phyloP scores from a whole-genome alignment of 2,888 invertebrate genomes.

The Antheraea yamamai region DNA sequence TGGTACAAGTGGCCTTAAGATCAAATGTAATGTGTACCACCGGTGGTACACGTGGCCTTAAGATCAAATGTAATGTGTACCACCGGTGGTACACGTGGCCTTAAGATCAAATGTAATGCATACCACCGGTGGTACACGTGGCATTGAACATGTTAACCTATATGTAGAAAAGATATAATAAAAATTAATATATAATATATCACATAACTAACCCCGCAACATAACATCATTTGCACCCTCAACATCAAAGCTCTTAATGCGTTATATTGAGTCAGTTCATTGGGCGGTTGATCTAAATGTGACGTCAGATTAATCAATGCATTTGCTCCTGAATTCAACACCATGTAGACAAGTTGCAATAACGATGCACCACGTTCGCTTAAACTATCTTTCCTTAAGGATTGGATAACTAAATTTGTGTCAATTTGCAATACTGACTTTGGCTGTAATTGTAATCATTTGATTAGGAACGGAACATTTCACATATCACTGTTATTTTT shows the following conservation, averaged over 20 bases:
- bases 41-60: no score
- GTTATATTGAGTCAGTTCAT: slow-evolving; percentile 46
- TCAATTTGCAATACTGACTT: slow-evolving; percentile 62
- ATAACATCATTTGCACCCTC: slow-evolving; percentile 64
- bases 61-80: no score
- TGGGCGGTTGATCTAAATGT: slow-evolving; percentile 36
- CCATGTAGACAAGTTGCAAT: slow-evolving; percentile 61
- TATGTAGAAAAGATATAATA: not conserved
- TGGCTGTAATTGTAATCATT: slow-evolving; percentile 46
- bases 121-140: no score
- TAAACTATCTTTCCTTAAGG: slow-evolving; percentile 55
- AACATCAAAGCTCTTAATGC: slow-evolving; percentile 70
- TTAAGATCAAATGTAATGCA: no score
- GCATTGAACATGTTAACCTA: no score
- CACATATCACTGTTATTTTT: no score
- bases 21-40: no score
- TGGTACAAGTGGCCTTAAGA: no score
- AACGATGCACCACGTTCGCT: slow-evolving; percentile 60
- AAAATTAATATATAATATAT: not conserved
- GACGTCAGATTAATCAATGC: slow-evolving; percentile 60
- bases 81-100: no score
- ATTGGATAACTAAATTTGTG: slow-evolving; percentile 57
- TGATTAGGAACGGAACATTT: not conserved
- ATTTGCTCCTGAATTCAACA: slow-evolving; percentile 53
- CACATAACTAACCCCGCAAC: slow-evolving; percentile 58